phyloP scores from a whole-genome alignment of 2,888 invertebrate genomes.

The Plebejus melissa region DNA sequence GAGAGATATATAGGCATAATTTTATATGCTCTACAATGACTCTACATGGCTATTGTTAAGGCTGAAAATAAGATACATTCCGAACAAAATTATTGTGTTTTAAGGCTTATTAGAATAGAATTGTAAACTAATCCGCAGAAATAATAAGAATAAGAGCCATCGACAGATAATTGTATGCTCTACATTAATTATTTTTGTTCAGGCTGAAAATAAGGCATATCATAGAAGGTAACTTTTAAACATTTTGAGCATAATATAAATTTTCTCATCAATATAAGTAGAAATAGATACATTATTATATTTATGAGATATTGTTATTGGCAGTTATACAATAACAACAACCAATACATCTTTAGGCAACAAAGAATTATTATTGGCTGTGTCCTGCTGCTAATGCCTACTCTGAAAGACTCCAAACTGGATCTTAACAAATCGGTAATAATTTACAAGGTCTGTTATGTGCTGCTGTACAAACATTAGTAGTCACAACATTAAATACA shows the following conservation, averaged over 20 bases:
- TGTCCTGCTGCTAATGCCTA: neutral
- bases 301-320: no score
- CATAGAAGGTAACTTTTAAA: no score
- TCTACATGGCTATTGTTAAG: neutral
- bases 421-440: slow-evolving; percentile 11
- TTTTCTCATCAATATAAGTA: no score
- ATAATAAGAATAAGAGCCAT: no score
- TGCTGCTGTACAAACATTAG: neutral
- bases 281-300: no score
- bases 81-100: no score
- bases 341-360: neutral
- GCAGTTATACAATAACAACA: neutral
- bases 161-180: no score
- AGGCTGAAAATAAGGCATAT: no score
- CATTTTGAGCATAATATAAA: no score
- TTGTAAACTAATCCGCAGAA: no score
- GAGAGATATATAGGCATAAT: neutral
- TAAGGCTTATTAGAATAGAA: no score
- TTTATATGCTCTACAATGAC: neutral
- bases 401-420: neutral
- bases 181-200: no score
- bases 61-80: neutral
- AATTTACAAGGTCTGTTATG: slow-evolving; percentile 7
- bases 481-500: slow-evolving; percentile 32
- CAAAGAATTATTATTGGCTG: neutral